phyloP scores from a whole-genome alignment of 2,113 vertebrate genomes.

The Periophthalmus modestus region DNA sequence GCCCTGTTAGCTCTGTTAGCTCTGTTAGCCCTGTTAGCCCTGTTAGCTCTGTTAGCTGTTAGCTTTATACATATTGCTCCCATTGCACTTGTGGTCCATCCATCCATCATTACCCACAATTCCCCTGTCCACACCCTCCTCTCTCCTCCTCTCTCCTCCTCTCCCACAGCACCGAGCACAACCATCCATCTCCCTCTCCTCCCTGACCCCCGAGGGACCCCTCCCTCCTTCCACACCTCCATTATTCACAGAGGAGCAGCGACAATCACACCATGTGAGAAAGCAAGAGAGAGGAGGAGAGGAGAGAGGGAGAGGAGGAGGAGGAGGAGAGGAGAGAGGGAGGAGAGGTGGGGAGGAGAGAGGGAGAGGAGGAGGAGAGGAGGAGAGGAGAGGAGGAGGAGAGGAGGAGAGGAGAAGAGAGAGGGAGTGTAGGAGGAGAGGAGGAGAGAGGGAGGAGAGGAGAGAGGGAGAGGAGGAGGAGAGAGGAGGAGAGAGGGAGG shows the following conservation, averaged over 20 bases:
- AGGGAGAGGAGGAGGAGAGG: too few species aligned
- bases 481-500: too few species aligned
- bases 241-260: constrained; percentile 57
- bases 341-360: too few species aligned
- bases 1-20: too few species aligned
- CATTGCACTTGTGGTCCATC: constrained; percentile 43
- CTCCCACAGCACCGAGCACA: constrained; percentile 23
- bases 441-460: too few species aligned
- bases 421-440: too few species aligned
- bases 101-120: constrained; percentile 15
- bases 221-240: constrained; percentile 48
- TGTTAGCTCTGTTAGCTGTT: too few species aligned
- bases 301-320: not conserved
- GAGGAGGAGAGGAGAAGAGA: too few species aligned
- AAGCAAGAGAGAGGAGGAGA: too few species aligned
- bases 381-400: too few species aligned
- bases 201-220: constrained; percentile 44
- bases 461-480: too few species aligned
- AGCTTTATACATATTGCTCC: constrained; percentile 19
- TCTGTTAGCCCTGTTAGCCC: too few species aligned
- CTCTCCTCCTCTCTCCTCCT: constrained; percentile 24
- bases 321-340: not conserved
- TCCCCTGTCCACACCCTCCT: constrained; percentile 34
- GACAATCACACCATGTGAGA: constrained; percentile 59
- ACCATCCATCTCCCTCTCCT: constrained; percentile 46